These are phyloP conservation scores for Radopholus similis DNA, from an alignment of 1,140 invertebrate genomes.

Conservation along the genomic window DNA sequence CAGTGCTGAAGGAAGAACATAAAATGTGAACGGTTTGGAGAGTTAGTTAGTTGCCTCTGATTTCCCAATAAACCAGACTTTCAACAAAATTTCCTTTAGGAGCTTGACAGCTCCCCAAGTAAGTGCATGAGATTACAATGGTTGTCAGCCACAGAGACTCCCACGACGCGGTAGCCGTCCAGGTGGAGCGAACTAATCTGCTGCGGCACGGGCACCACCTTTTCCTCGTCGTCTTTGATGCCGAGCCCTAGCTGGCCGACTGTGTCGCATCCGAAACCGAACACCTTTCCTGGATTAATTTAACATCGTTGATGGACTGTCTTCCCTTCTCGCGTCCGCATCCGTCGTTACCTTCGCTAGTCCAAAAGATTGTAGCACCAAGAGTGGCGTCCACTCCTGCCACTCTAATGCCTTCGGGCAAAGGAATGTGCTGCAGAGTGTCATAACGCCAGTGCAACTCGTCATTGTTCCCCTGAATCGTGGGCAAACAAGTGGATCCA, in stretches of 20 bases:
- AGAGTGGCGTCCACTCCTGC: constrained; percentile 49
- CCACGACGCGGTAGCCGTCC: constrained; percentile 45
- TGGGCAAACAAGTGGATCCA: background rate
- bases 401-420: constrained; percentile 35
- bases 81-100: no score
- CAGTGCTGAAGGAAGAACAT: no score
- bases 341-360: constrained; percentile 38
- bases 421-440: constrained; percentile 34
- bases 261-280: constrained; percentile 52
- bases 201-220: constrained; percentile 44
- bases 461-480: constrained; percentile 23
- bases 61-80: no score
- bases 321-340: no score
- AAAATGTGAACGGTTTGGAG: no score
- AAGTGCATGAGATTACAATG: constrained; percentile 19
- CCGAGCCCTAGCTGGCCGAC: constrained; percentile 57
- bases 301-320: constrained; percentile 10
- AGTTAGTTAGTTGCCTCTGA: no score
- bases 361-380: constrained; percentile 52
- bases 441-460: constrained; percentile 52
- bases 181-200: constrained; percentile 50
- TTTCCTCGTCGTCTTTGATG: constrained; percentile 52
- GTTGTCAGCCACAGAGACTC: constrained; percentile 50
- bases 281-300: constrained; percentile 44
- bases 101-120: no score